phyloP scores from a whole-genome alignment of 2,113 vertebrate species.

The Columba janthina region DNA sequence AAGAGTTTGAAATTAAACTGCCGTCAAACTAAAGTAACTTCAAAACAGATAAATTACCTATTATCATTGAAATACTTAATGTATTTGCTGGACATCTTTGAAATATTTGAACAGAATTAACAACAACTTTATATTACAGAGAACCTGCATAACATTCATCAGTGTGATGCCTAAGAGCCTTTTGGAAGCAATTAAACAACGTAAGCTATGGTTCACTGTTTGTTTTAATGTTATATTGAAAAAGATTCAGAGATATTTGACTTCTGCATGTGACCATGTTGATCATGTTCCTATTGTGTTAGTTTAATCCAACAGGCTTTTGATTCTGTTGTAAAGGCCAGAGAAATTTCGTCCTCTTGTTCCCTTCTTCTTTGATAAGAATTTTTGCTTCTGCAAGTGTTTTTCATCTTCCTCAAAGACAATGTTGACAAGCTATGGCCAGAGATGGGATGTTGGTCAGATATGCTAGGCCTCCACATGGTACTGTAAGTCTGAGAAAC shows the following conservation, averaged over 20 bases:
- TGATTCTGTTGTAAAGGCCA: neutral
- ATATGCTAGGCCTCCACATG: neutral
- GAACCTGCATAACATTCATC: neutral
- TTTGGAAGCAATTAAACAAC: neutral
- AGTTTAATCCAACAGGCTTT: neutral
- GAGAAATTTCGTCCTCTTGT: neutral
- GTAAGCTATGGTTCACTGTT: neutral
- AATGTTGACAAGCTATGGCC: neutral
- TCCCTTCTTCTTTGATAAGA: neutral
- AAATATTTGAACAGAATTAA: neutral
- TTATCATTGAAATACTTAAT: neutral
- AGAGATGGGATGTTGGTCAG: neutral
- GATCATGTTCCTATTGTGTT: neutral
- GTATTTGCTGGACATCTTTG: neutral
- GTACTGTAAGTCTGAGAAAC: neutral
- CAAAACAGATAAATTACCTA: neutral
- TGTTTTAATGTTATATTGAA: neutral
- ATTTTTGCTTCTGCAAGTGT: neutral
- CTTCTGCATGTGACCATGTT: neutral
- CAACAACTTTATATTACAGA: neutral
- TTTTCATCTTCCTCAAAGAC: neutral
- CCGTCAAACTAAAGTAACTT: neutral
- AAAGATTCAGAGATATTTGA: neutral
- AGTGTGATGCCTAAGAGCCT: neutral
- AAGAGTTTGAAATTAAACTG: constrained; percentile 1